Percentiles rank a stretch among this genome's conserved stretches.
Evolutionary conservation across 2,113 vertebrate genomes (phyloP).

Genomic region (Thalassarche chlororhynchos): DNA sequence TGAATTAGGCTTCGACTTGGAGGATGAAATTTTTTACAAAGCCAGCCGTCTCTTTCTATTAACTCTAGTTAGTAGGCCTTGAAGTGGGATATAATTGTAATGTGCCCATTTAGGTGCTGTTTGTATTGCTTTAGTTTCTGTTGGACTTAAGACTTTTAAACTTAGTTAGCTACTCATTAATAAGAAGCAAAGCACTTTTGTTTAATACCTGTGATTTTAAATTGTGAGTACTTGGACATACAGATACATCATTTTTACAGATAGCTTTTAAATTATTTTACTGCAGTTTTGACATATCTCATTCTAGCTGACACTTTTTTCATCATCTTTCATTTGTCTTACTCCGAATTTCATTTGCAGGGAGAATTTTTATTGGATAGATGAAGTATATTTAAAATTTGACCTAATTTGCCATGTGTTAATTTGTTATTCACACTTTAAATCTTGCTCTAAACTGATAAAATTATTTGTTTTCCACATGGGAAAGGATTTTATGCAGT

Average conservation of each 20-base stretch:
- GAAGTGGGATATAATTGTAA: not conserved
- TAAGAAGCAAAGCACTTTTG: not conserved
- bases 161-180: not conserved
- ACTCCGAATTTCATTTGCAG: not conserved
- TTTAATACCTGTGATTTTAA: not conserved
- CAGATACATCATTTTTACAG: not conserved
- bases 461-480: not conserved
- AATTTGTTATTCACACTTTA: slow-evolving; percentile 37
- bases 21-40: not conserved
- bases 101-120: not conserved
- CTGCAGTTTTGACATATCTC: not conserved
- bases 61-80: not conserved
- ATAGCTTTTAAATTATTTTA: not conserved
- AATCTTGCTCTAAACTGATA: slow-evolving; percentile 8
- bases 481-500: slow-evolving; percentile 15
- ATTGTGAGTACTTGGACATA: not conserved
- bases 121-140: not conserved
- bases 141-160: not conserved
- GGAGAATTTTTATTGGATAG: not conserved
- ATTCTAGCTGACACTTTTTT: not conserved
- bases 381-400: not conserved
- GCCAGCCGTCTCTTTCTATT: not conserved
- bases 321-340: not conserved
- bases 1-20: not conserved
- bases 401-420: not conserved